Evolutionary conservation across 2,113 vertebrate species (phyloP).

Genomic region (Marmota flaviventris): DNA sequence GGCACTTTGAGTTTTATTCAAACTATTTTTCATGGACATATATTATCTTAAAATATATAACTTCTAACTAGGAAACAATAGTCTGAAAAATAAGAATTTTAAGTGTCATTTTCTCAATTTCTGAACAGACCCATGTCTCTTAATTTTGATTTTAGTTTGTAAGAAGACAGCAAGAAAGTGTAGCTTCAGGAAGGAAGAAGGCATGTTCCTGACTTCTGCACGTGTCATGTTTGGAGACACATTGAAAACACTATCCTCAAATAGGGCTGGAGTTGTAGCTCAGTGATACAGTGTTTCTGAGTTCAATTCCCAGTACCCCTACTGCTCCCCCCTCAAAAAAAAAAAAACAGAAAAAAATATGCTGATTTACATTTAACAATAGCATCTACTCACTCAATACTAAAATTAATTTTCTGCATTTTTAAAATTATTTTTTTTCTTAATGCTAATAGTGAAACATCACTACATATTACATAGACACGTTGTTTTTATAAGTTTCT

Average conservation of each 20-base stretch:
- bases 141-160: conserved; percentile 32
- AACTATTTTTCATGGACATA: neutral
- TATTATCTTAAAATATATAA: neutral
- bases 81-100: too few species aligned
- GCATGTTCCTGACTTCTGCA: neutral
- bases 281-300: too few species aligned
- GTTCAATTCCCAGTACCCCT: too few species aligned
- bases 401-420: neutral
- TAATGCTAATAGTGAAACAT: neutral
- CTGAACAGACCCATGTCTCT: neutral
- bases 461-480: neutral
- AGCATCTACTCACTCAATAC: neutral
- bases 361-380: neutral
- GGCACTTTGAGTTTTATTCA: neutral
- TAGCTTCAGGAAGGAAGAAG: neutral
- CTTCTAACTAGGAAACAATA: too few species aligned
- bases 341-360: too few species aligned
- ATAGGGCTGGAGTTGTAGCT: too few species aligned
- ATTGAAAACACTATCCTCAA: neutral
- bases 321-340: too few species aligned
- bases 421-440: neutral
- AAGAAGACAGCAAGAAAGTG: neutral
- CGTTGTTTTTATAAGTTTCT: neutral
- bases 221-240: neutral
- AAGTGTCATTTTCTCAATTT: neutral